Conservation (phyloP, 2,888 invertebrate species). For the Pediacus dermestoides region DNA sequence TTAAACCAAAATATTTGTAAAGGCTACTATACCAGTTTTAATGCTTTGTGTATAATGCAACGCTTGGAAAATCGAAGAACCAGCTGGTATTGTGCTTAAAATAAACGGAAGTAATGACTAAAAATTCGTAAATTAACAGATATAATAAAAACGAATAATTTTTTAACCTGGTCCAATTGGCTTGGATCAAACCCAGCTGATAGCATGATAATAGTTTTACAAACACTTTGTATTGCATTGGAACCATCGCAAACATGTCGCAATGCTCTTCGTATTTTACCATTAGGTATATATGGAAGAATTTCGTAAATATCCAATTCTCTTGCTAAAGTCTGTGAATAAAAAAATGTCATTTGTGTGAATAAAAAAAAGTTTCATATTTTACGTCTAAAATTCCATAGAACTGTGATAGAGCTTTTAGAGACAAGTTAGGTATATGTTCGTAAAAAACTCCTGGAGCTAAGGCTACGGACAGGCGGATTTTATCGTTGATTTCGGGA, state of each 20-base stretch:
- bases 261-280: slow-evolving; percentile 9
- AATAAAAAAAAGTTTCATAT: slow-evolving; percentile 1
- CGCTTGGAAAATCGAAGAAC: slow-evolving; percentile 21
- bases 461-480: slow-evolving; percentile 59
- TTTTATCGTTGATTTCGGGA: slow-evolving; percentile 61
- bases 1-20: not conserved
- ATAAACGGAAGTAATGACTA: slow-evolving; percentile 14
- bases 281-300: slow-evolving; percentile 20
- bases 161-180: slow-evolving; percentile 26
- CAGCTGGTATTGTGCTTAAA: slow-evolving; percentile 13
- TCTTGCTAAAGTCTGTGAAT: slow-evolving; percentile 21
- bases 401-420: not conserved
- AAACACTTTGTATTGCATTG: not conserved
- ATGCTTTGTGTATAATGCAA: slow-evolving; percentile 26
- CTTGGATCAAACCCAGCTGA: slow-evolving; percentile 19
- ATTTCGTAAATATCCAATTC: slow-evolving; percentile 19
- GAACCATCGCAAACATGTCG: slow-evolving; percentile 9
- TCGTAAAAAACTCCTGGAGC: slow-evolving; percentile 50
- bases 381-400: slow-evolving; percentile 2
- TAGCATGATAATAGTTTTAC: not conserved
- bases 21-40: slow-evolving; percentile 16
- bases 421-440: not conserved
- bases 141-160: not conserved
- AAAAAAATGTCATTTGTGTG: not conserved
- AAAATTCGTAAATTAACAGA: slow-evolving; percentile 12